phyloP scores from a whole-genome alignment of 2,113 vertebrate genomes.

The Macheiramphus alcinus region DNA sequence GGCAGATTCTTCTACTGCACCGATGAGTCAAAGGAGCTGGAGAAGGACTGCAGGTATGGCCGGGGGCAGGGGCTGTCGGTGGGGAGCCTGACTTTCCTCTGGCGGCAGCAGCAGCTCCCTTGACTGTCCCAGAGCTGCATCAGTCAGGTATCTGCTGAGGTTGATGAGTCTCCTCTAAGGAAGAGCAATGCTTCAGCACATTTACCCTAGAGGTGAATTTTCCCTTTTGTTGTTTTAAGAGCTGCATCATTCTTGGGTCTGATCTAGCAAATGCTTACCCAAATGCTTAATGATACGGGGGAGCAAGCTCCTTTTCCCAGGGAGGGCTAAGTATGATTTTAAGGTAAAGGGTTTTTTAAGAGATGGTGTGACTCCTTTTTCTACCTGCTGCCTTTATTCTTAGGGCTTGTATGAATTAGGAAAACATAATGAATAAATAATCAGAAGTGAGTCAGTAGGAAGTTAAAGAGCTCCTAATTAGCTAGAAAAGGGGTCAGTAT shows the following conservation, averaged over 20 bases:
- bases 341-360: neutral
- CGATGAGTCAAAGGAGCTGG: conserved; percentile 91
- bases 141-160: neutral
- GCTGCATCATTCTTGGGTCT: neutral
- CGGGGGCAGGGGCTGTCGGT: neutral
- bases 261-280: neutral
- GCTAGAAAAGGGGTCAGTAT: neutral
- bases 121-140: neutral
- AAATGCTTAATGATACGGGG: neutral
- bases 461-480: neutral
- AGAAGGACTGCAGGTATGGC: conserved; percentile 93
- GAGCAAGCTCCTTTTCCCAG: neutral
- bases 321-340: neutral
- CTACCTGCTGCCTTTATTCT: neutral
- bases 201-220: neutral
- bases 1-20: conserved; percentile 98
- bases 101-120: neutral
- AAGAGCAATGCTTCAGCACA: neutral
- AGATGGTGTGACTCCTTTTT: neutral
- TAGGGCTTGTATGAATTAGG: neutral
- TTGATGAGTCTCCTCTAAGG: neutral
- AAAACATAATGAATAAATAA: conserved; percentile 3
- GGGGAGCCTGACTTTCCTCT: neutral
- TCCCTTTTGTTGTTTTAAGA: neutral
- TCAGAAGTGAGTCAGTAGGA: neutral